Conservation (phyloP, 2,113 vertebrate species). For the Vireo altiloquus region DNA sequence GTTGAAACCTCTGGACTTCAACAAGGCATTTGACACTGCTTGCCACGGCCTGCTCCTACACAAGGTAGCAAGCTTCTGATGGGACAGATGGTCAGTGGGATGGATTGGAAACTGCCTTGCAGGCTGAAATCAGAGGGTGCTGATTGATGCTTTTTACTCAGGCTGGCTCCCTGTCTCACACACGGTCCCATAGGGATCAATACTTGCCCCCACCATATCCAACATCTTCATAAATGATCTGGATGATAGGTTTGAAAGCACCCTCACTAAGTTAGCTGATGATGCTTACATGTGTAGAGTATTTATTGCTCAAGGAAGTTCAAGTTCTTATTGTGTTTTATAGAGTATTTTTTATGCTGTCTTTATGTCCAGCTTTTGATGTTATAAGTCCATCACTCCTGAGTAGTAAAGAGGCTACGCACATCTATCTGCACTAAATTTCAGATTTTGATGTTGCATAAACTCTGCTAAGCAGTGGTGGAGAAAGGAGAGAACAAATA, state of each 20-base stretch:
- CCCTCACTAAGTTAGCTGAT: neutral
- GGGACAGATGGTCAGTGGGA: fast-evolving
- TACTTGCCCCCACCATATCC: no score
- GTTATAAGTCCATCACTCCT: neutral
- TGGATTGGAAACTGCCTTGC: neutral
- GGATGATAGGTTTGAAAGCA: neutral
- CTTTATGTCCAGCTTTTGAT: neutral
- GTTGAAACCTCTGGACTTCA: neutral
- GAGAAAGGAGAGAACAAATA: neutral
- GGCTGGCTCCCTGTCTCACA: neutral
- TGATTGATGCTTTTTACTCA: neutral
- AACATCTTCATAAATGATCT: neutral
- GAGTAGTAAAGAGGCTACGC: neutral
- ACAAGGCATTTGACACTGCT: neutral
- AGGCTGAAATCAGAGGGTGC: neutral
- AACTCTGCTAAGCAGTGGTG: neutral
- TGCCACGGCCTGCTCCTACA: neutral
- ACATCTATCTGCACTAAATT: neutral
- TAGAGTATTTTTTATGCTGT: neutral
- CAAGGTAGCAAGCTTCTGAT: neutral
- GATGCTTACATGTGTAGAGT: neutral
- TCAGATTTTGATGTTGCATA: neutral
- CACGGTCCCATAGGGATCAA: neutral
- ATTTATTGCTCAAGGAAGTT: neutral
- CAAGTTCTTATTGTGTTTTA: neutral